Conservation (phyloP, 2,113 vertebrate genomes). For the Gorsachius goisagi region DNA sequence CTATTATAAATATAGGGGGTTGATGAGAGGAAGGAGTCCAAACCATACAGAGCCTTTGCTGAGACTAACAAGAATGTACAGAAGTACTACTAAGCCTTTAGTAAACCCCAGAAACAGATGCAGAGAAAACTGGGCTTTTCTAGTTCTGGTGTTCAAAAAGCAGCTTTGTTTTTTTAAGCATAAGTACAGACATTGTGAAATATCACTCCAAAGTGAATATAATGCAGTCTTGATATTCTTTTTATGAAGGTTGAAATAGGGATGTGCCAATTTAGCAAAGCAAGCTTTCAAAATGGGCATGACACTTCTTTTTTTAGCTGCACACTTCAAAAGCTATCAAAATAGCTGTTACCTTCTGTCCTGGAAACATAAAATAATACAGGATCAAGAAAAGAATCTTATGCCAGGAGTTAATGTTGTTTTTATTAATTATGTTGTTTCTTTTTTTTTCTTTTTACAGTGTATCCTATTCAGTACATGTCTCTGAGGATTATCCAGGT, state of each 20-base stretch:
- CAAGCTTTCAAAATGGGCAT: neutral
- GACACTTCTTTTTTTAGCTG: neutral
- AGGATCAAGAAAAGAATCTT: neutral
- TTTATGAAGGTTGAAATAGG: neutral
- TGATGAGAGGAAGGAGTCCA: neutral
- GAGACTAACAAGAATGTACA: too few species aligned
- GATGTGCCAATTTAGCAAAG: neutral
- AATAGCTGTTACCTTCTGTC: conserved; percentile 12
- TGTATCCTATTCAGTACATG: conserved; percentile 87
- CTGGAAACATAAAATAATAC: neutral
- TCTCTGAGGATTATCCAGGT: conserved; percentile 93
- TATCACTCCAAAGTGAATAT: neutral
- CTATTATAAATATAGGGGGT: neutral
- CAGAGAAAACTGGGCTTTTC: neutral
- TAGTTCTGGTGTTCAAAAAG: neutral
- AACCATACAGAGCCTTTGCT: neutral
- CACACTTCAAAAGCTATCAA: conserved; percentile 36
- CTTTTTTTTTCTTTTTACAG: conserved; percentile 66
- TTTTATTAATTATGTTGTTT: conserved; percentile 8
- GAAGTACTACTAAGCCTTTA: neutral
- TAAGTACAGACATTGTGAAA: neutral
- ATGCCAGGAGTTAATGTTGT: neutral
- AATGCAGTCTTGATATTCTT: neutral
- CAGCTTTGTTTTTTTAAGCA: neutral
- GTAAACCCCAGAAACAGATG: neutral